Evolutionary conservation across 2,888 invertebrate species (phyloP).

Genomic region (Drepana falcataria): DNA sequence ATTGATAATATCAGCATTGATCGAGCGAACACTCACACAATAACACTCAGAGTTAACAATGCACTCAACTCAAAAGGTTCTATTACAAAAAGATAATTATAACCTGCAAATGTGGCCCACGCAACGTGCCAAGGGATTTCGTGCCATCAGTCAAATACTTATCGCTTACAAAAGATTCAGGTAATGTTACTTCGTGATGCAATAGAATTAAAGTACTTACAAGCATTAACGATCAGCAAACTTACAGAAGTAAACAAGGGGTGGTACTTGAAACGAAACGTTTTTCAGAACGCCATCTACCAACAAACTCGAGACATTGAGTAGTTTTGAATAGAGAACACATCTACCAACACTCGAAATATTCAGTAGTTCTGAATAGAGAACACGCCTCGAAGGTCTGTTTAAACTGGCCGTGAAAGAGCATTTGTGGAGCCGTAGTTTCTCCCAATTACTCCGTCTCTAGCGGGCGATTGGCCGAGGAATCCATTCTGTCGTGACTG

Average conservation of each 20-base stretch:
- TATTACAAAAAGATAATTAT: conserved; percentile 35
- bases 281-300: conserved; percentile 22
- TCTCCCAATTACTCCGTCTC: conserved; percentile 76
- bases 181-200: too few relatives aligned
- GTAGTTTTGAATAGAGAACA: conserved; percentile 25
- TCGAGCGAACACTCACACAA: conserved; percentile 11
- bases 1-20: conserved; percentile 16
- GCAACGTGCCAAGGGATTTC: conserved; percentile 43
- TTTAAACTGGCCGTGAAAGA: conserved; percentile 44
- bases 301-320: neutral
- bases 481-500: conserved; percentile 76
- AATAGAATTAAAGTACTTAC: conserved; percentile 39
- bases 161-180: conserved; percentile 63
- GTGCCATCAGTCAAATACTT: conserved; percentile 58
- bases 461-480: conserved; percentile 71
- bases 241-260: too few relatives aligned
- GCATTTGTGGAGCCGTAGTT: conserved; percentile 71
- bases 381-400: conserved; percentile 47
- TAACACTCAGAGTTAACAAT: conserved; percentile 15
- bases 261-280: conserved; percentile 39
- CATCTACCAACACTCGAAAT: conserved; percentile 19
- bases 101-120: conserved; percentile 45
- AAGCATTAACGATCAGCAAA: conserved; percentile 18
- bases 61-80: conserved; percentile 11
- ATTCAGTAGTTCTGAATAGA: conserved; percentile 18